Evolutionary conservation across 1,140 invertebrate species (phyloP).

Genomic region (Caenorhabditis latens): DNA sequence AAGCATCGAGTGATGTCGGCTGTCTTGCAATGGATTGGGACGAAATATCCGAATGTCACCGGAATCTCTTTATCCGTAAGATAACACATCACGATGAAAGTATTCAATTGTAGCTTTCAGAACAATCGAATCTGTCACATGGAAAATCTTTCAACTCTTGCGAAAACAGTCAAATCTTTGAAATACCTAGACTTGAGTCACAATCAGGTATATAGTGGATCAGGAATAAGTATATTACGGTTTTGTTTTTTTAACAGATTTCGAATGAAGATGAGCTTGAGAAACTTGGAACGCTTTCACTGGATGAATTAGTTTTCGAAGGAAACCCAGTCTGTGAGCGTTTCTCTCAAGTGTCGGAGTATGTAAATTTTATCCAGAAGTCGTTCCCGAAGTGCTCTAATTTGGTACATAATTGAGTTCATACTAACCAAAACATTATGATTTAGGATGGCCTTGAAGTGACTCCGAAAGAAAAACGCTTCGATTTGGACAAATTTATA

Average conservation of each 20-base stretch:
- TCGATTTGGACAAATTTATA: background rate
- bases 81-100: too few relatives aligned
- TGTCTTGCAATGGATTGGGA: background rate
- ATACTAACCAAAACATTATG: too few relatives aligned
- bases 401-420: background rate
- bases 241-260: conserved; percentile 1
- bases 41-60: background rate
- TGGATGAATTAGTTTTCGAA: background rate
- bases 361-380: conserved; percentile 38
- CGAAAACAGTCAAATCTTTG: background rate
- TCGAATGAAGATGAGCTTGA: background rate
- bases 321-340: conserved; percentile 40
- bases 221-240: background rate
- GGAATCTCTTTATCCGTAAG: conserved; percentile 24
- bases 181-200: conserved; percentile 24
- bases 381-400: conserved; percentile 21
- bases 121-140: conserved; percentile 25
- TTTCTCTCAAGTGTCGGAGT: conserved; percentile 5
- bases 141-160: conserved; percentile 1
- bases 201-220: background rate
- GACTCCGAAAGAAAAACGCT: background rate
- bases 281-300: background rate
- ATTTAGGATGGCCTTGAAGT: conserved; percentile 16
- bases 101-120: background rate
- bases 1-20: conserved; percentile 4